Evolutionary conservation across 2,797 vertebrate species (phyloP), one percentile per base, ranked within the genome.

Genomic region (Enteromius treurensis): DNA sequence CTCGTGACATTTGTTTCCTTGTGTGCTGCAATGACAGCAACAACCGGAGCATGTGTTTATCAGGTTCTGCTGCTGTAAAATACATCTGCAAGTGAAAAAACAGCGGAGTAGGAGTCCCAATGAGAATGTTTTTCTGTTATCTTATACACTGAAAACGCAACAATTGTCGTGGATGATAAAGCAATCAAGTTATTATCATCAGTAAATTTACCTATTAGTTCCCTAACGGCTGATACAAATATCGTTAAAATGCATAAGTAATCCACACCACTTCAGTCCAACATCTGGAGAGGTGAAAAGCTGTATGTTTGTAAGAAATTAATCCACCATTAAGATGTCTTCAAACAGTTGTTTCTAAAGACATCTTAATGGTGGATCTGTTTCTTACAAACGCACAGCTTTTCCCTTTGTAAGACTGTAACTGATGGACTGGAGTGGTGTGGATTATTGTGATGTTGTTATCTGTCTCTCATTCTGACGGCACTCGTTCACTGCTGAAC

Each of bases 11-110:
- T 81, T 85, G 62, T 85, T 60, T 68, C 32, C 5, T 85, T 14
- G 34, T 81, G 71, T 83, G 88, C 80, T 85, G 90, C 86, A 81
- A 86, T 74, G n/a, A 82, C 32, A 37, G 15, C 47, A 67, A 32
- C 71, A 10, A 49, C 26, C 62, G 68, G 53, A 49, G 42, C 40
- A 11, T 64, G 40, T 23, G 37, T 78, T 65, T 9, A 32, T 3
- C 14, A 7, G 55, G 23, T 7, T 77, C 37, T 60, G 21, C 34
- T 23, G 21, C 47, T 23, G 64, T 26, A 79, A 58, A 34, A 68
- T 26, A 40, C n/a, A 79, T n/a, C 3, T 4, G 21, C 23, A 7
- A 5, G 17, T 6, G 1, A 37, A 19, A 42, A 47, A 74, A 21
- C 47, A 13, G 71, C 29, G 17, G 7, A 26, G n/a, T 51, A 40